phyloP scores from a whole-genome alignment of 1,140 invertebrate genomes.

The Cepaea nemoralis region DNA sequence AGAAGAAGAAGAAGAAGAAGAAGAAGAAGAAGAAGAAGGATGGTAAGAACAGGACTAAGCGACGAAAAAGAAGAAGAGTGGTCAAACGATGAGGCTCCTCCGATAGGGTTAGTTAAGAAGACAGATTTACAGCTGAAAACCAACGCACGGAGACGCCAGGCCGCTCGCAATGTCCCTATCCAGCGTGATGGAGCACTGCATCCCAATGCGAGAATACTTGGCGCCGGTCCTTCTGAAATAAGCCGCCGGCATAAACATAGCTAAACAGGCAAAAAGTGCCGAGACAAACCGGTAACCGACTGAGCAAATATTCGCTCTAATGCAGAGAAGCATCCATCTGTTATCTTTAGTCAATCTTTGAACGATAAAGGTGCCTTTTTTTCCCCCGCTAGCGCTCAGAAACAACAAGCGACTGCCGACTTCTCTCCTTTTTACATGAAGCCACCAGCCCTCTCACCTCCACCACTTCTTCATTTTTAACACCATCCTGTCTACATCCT shows the following conservation, averaged over 20 bases:
- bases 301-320: not conserved
- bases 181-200: not conserved
- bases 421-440: no score
- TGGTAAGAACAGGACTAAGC: no score
- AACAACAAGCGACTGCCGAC: not conserved
- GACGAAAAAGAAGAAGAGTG: no score
- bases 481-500: not conserved
- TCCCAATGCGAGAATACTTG: not conserved
- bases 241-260: not conserved
- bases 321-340: not conserved
- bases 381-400: not conserved
- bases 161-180: not conserved
- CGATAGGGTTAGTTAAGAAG: no score
- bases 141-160: not conserved
- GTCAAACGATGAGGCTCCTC: no score
- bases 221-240: not conserved
- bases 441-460: no score
- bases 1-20: no score
- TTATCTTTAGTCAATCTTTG: not conserved
- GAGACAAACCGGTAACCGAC: not conserved
- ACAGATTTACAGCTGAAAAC: no score
- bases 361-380: not conserved
- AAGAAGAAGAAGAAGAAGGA: no score
- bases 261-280: conserved; percentile 3
- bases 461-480: not conserved